Base-by-base conservation (phyloP, 2,888 invertebrate species). In the Cryptus viduatorius region DNA sequence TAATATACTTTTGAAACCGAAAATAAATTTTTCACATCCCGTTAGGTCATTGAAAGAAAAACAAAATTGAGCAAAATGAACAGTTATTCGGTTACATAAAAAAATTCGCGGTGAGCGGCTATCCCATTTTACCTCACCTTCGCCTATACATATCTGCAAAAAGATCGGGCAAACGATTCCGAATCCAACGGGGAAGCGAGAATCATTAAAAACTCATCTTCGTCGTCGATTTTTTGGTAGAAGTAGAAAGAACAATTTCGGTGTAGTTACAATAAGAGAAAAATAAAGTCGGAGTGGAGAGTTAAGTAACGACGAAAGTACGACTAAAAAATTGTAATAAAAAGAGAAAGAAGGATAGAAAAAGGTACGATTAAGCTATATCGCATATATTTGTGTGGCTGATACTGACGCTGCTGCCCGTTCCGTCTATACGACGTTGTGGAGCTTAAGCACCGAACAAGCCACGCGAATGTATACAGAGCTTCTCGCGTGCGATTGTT, bases 161-260 rank as follows among this genome's bases (percentile, higher is more conserved):
- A 16, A 50, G n/a, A 16, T 50, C 16, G 50, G n/a, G 8, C n/a
- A 50, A 16, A 16, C 7, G 16, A 50, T 16, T 16, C 1, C 7
- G 31, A 48, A 73, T 73, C 8, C 46, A 24, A 24, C 5, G 24
- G 61, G 64, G 16, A 48, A 75, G 7, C 53, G 53, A 29, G 31
- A 48, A 44, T 59, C 72, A 53, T 59, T 72, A 44, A 72, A 75
- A 75, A 75, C 73, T 75, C 73, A 75, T 75, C 29, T 64, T 75
- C 64, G 37, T 8, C 19, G 10, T 8, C 7, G 53, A 19, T 50
- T 16, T 50, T 73, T 61, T 64, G 8, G 31, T 31, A 73, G 56
- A 3, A 7, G 16, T n/a, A 46, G 46, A 29, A 67, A 10, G 24
- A 77, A 56, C 10, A 44, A 46, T 31, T 61, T 46, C 14, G 1